Evolutionary conservation across 2,797 vertebrate species (phyloP).

Genomic region (Neostethus bicornis): DNA sequence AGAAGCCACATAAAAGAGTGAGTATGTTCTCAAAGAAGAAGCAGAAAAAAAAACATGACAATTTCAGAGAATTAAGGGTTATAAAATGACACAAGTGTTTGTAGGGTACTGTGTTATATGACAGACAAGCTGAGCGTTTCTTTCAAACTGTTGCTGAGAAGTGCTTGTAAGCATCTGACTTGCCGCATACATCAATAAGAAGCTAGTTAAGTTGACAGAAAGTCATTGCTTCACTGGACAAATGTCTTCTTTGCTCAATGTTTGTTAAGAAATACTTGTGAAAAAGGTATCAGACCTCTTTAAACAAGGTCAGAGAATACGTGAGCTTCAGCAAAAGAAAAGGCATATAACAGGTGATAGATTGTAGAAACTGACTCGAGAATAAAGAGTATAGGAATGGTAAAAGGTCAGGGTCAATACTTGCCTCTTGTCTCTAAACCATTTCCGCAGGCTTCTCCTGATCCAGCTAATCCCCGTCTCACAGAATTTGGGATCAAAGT

Average conservation of each 20-base stretch:
- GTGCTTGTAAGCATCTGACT: slow-evolving; percentile 5
- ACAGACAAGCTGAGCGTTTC: too few relatives aligned
- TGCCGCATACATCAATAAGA: slow-evolving; percentile 38
- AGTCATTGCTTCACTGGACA: slow-evolving; percentile 26
- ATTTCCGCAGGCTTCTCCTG: slow-evolving; percentile 85
- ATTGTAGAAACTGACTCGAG: slow-evolving; percentile 15
- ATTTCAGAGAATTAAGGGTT: neutral
- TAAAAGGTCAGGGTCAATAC: slow-evolving; percentile 23
- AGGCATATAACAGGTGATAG: slow-evolving; percentile 12
- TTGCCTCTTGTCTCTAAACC: slow-evolving; percentile 92
- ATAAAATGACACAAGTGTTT: too few relatives aligned
- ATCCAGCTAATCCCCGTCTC: slow-evolving; percentile 74
- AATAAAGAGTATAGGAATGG: slow-evolving; percentile 5
- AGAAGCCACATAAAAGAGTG: too few relatives aligned
- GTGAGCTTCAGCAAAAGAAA: neutral
- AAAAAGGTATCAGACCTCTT: slow-evolving; percentile 49
- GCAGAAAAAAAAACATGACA: too few relatives aligned
- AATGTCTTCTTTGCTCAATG: slow-evolving; percentile 43
- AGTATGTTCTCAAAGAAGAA: too few relatives aligned
- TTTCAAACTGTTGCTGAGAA: neutral
- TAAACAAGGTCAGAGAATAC: slow-evolving; percentile 33
- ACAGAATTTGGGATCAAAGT: slow-evolving; percentile 87
- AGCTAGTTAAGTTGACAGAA: slow-evolving; percentile 5
- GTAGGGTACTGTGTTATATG: too few relatives aligned
- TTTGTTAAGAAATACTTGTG: slow-evolving; percentile 45